Evolutionary conservation across 2,888 invertebrate genomes (phyloP).

Genomic region (Nephrotoma flavescens): DNA sequence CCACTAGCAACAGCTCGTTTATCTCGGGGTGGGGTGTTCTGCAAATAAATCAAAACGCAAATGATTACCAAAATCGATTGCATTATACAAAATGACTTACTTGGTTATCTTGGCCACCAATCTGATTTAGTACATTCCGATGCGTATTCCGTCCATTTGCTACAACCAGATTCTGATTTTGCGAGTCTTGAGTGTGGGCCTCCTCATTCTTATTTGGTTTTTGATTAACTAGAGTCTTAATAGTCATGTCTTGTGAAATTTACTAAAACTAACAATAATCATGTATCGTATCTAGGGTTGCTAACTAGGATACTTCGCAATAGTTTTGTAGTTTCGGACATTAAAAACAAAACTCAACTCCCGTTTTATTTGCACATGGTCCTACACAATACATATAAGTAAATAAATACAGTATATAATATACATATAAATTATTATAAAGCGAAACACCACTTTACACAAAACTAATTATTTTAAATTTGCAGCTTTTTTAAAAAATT

Average conservation of each 20-base stretch:
- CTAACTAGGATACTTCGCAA: not conserved
- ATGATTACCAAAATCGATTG: not conserved
- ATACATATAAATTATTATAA: not conserved
- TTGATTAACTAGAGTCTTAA: conserved; percentile 26
- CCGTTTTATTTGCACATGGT: not conserved
- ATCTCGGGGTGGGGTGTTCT: conserved; percentile 27
- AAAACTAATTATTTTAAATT: not conserved
- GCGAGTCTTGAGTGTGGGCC: conserved; percentile 17
- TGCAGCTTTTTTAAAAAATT: not conserved
- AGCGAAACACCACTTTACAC: not conserved
- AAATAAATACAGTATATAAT: not conserved
- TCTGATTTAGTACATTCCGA: conserved; percentile 22
- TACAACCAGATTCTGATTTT: conserved; percentile 14
- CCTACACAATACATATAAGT: not conserved
- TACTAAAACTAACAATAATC: not conserved
- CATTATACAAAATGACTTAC: not conserved
- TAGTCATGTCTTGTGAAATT: conserved; percentile 21
- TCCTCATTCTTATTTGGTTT: conserved; percentile 16
- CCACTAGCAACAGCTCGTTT: conserved; percentile 12
- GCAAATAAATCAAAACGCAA: not conserved
- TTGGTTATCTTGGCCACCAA: not conserved
- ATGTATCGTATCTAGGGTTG: not conserved
- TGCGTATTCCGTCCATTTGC: conserved; percentile 18
- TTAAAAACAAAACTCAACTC: not conserved
- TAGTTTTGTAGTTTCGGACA: not conserved